Evolutionary conservation across 2,888 invertebrate genomes (phyloP).

Genomic region (Pantelozetes paolii): DNA sequence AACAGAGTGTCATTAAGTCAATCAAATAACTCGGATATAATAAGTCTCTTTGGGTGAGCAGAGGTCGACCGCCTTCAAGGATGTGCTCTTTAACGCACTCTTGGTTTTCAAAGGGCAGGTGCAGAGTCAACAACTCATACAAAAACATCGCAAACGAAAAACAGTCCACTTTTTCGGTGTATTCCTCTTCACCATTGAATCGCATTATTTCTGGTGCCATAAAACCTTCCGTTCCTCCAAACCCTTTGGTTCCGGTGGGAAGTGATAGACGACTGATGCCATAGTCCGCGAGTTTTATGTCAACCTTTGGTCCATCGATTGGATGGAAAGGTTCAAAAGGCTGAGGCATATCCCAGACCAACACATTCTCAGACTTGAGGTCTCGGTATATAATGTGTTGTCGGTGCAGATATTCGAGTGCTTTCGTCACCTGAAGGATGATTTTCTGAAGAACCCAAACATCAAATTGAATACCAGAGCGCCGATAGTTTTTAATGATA

Average conservation of each 20-base stretch:
- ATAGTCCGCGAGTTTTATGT: constrained; percentile 94
- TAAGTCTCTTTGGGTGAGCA: constrained; percentile 66
- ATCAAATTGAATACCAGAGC: constrained; percentile 75
- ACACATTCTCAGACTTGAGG: constrained; percentile 91
- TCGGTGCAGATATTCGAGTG: constrained; percentile 90
- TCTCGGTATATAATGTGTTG: constrained; percentile 88
- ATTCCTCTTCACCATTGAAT: constrained; percentile 97
- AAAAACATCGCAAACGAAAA: constrained; percentile 99
- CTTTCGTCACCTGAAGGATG: constrained; percentile 83
- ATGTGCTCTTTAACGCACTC: constrained; percentile 96
- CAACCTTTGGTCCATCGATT: constrained; percentile 57
- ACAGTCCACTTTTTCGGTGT: constrained; percentile 96
- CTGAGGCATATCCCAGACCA: constrained; percentile 93
- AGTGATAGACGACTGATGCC: constrained; percentile 83
- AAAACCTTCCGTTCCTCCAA: constrained; percentile 97
- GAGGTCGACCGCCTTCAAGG: constrained; percentile 86
- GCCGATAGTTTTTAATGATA: constrained; percentile 74
- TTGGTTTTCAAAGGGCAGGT: constrained; percentile 76
- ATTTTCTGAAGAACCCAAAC: constrained; percentile 75
- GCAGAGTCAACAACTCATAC: constrained; percentile 86
- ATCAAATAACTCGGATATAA: constrained; percentile 62
- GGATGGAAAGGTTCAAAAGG: constrained; percentile 64
- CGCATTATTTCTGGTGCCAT: constrained; percentile 99
- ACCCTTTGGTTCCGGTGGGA: constrained; percentile 89
- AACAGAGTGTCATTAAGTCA: constrained; percentile 92